Evolutionary conservation across 2,888 invertebrate species (phyloP).

Genomic region (Schizotus pectinicornis): DNA sequence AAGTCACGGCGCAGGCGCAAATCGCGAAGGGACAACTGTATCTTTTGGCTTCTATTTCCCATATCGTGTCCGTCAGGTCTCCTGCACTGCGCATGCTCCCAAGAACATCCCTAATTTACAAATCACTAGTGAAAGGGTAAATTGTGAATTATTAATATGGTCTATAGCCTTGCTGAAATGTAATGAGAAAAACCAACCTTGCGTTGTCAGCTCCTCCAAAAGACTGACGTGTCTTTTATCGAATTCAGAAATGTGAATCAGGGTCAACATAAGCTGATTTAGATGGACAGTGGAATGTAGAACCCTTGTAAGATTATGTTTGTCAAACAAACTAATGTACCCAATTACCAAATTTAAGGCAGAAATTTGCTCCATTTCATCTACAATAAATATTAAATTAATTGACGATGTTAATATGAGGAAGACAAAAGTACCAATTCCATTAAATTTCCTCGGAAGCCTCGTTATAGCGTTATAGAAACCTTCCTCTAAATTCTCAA

Average conservation of each 20-base stretch:
- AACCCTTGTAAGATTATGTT: conserved; percentile 64
- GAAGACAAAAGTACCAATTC: conserved; percentile 58
- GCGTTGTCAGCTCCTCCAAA: conserved; percentile 59
- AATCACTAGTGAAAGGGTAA: no score
- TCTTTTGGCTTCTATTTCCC: no score
- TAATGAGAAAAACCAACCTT: conserved; percentile 32
- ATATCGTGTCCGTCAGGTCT: no score
- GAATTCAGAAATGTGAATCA: conserved; percentile 64
- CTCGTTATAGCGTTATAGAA: conserved; percentile 65
- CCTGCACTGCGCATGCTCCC: no score
- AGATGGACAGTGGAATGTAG: conserved; percentile 64
- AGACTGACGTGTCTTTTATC: conserved; percentile 60
- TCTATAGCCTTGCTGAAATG: neutral
- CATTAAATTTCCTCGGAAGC: conserved; percentile 71
- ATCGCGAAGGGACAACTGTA: no score
- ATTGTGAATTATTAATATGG: neutral
- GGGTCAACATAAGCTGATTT: conserved; percentile 63
- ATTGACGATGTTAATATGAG: neutral
- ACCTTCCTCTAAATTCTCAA: conserved; percentile 67
- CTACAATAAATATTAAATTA: conserved; percentile 51
- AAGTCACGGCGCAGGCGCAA: no score
- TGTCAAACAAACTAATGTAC: conserved; percentile 67
- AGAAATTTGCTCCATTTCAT: conserved; percentile 66
- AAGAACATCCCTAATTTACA: no score
- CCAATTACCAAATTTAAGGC: conserved; percentile 71